Evolutionary conservation across 2,113 vertebrate genomes (phyloP), one percentile per base, ranked within the genome.

Genomic region (Marmota monax): DNA sequence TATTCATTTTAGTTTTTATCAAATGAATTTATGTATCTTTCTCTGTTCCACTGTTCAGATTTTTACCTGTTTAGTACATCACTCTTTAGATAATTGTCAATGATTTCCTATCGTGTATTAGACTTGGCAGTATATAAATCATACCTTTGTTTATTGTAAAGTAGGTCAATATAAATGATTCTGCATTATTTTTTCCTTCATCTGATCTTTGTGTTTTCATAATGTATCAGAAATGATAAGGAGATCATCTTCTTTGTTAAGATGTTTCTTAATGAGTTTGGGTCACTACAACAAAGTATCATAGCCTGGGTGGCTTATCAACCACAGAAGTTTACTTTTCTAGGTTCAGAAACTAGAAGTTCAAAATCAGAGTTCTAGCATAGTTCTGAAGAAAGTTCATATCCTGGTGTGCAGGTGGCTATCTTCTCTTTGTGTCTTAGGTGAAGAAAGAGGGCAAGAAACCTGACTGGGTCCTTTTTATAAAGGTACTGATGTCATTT

Each of bases 321-420:
- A 82, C 11, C n/a, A 56, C 0, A 90, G 61, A 29, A 90, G 2
- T 22, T 37, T 25, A 53, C 18, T 51, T 89, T 67, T 65, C 45
- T 51, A 25, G 27, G 16, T 67, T 48, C 32, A 10, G 58, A 51
- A 1, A 25, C 5, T 77, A 34, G 9, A 51, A 37, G 34, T 78
- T 34, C 37, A 14, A 51, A 42, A 78, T 37, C 22, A 37, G 42
- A 4, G 23, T 51, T 8, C 32, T 12, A 48, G 23, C 5, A 48
- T 20, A 2, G 4, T 17, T 65, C 32, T 27, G 9, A 16, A n/a
- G 74, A 45, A 5, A 16, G 9, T 4, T n/a, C 1, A 0, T 22
- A 25, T 77, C 25, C 45, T 69, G 42, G 14, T 79, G 51, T 53
- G 1, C 42, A 78, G 14, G 34, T 29, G 10, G 10, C n/a, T 29